Evolutionary conservation across 2,888 invertebrate species (phyloP), one percentile per base, ranked within the genome.

Genomic region (Eupithecia subumbrata): DNA sequence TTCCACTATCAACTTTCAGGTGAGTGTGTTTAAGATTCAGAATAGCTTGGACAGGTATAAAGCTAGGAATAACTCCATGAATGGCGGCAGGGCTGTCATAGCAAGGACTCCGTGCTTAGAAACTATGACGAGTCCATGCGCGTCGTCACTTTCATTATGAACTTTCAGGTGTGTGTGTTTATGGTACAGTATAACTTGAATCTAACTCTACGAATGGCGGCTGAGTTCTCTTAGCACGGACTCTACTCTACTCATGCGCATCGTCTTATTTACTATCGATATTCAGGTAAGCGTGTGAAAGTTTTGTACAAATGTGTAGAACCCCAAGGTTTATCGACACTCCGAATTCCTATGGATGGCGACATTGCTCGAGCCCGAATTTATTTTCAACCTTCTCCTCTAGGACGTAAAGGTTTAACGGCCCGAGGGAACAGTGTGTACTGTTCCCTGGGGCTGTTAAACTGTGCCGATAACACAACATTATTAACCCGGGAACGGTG

Each of bases 91-190:
- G 96, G 95, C 87, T 96, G 96, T 84, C 94, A 96, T 85, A 95
- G 96, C 83, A 96, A 96, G 12, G 96, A 96, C 88, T 96, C 96
- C 18, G 95, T 96, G 83, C 91, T 97, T 96, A 8, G 4, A 43
- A 43, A 96, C 92, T 97, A 96, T 85, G 96, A 96, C 0, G 96
- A 96, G 83, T 96, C 96, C 79, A 96, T 96, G 95, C 95, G 96
- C 84, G 96, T 96, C 78, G 96, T 96, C 79, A 96, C 96, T 8
- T 96, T 96, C 40, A 96, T 96, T 63, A 96, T 96, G 81, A 96
- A 96, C 87, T 96, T 96, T 87, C 96, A 97, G 95, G 96, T 96
- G 80, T 88, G 88, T 84, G 1, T 34, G 30, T 69, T 63, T 63
- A 16, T 16, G 63, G 2, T 25, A 16, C 18, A 64, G 25, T 34